A percentile compares a stretch with the other conserved stretches of the same genome.
Evolutionary conservation across 2,888 invertebrate genomes (phyloP).

Genomic region (Onthophagus sagittarius): DNA sequence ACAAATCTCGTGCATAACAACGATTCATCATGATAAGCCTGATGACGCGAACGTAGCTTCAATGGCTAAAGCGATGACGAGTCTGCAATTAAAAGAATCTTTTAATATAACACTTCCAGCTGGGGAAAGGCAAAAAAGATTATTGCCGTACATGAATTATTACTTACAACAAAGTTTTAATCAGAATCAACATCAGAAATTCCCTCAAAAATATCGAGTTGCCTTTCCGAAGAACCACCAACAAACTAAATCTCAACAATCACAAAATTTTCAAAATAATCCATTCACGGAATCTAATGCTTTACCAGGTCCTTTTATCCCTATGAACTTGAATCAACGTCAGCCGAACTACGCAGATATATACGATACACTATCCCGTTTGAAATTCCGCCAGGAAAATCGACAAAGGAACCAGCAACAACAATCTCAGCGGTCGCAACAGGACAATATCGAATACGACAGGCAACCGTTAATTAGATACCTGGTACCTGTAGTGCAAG

Average conservation of each 20-base stretch:
- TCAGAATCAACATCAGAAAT: conserved; percentile 17
- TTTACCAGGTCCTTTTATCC: conserved; percentile 53
- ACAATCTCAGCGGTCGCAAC: conserved; percentile 25
- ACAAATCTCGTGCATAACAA: conserved; percentile 34
- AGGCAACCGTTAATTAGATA: conserved; percentile 15
- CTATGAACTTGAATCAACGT: conserved; percentile 40
- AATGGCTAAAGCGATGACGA: conserved; percentile 26
- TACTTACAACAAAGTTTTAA: conserved; percentile 55
- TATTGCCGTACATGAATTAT: conserved; percentile 81
- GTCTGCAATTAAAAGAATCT: conserved; percentile 31
- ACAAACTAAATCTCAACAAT: conserved; percentile 36
- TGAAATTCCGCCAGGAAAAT: conserved; percentile 40
- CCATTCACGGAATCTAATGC: conserved; percentile 55
- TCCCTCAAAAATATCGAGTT: conserved; percentile 17
- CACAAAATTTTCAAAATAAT: conserved; percentile 44
- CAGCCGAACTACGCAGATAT: conserved; percentile 43
- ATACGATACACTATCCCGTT: conserved; percentile 45
- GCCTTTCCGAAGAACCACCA: conserved; percentile 23
- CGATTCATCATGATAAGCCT: conserved; percentile 44
- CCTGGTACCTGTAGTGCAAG: conserved; percentile 18
- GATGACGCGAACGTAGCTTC: conserved; percentile 31
- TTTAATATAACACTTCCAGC: conserved; percentile 46
- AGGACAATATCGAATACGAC: conserved; percentile 10
- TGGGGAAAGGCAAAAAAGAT: conserved; percentile 68
- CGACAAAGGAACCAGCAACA: conserved; percentile 25